Base-by-base conservation (phyloP, 2,888 invertebrate genomes). In the Dryococelus australis region DNA sequence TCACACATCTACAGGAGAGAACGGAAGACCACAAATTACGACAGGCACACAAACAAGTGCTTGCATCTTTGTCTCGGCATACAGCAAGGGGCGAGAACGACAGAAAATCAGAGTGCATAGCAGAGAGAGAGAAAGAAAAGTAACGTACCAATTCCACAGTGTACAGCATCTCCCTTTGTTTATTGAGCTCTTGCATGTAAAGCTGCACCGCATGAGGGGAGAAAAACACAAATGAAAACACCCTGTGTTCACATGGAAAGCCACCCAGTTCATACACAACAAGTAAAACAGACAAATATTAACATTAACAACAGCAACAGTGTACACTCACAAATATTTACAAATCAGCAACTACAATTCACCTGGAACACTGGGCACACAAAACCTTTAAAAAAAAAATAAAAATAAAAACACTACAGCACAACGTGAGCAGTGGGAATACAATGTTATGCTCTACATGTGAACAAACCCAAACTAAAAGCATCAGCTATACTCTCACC, bases 151-250 rank as follows among this genome's bases (percentile, higher is more conserved):
- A 94, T 95, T 96, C 96, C 93, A 96, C 96, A 93, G 96, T 96
- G 94, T 96, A 95, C 93, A 96, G 94, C 94, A 96, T 94, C 94
- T 96, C 96, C 94, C 96, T 95, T 94, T 96, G 96, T 94, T 96
- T 96, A 94, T 95, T 97, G 94, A 97, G 96, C 96, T 97, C 97
- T 94, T 97, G 96, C 94, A 96, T 96, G 95, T 96, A 96, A 94
- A 96, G 96, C 96, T 96, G 96, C 94, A 94, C 89, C 88, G 89
- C 90, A 89, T 90, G 88, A 87, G 87, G 89, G 89, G 86, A 88
- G 80, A 88, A 86, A 51, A 88, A 83, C 83, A 83, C 83, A 83
- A 27, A 83, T 83, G 79, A 87, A 84, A 87, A 88, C 79, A 88
- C 80, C 84, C 78, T 78, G 88, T 87, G 87, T 86, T 87, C 88